These are phyloP conservation scores for Lasioglossum marginatum DNA, from an alignment of 2,888 invertebrate species.

Conservation along the genomic window DNA sequence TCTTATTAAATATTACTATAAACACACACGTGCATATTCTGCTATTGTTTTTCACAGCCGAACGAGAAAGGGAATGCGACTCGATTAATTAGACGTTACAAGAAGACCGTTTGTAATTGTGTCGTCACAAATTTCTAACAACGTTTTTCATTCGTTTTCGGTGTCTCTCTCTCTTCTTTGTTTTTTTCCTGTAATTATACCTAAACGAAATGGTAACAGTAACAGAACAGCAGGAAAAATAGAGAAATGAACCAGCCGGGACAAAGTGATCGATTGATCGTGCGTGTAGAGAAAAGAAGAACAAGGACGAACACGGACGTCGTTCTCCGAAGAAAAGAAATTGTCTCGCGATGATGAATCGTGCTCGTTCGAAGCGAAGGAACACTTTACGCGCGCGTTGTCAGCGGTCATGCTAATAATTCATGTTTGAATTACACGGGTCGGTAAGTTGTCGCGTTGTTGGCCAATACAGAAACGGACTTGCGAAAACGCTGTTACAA, in stretches of 20 bases:
- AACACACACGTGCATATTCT: slow-evolving; percentile 77
- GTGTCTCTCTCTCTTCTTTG: slow-evolving; percentile 26
- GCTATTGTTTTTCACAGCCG: slow-evolving; percentile 82
- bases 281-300: slow-evolving; percentile 17
- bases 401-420: slow-evolving; percentile 41
- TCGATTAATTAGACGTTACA: not conserved
- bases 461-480: not conserved
- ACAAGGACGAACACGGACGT: not conserved
- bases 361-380: not conserved
- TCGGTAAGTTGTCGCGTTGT: slow-evolving; percentile 42
- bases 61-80: slow-evolving; percentile 53
- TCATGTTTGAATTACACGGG: slow-evolving; percentile 39
- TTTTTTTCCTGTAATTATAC: slow-evolving; percentile 6
- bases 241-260: not conserved
- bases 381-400: slow-evolving; percentile 21
- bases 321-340: not conserved
- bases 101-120: slow-evolving; percentile 45
- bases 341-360: not conserved
- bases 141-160: slow-evolving; percentile 37
- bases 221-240: not conserved
- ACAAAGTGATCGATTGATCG: slow-evolving; percentile 18
- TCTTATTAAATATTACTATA: slow-evolving; percentile 82
- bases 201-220: not conserved
- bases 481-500: not conserved
- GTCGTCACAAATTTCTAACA: slow-evolving; percentile 52